These are phyloP conservation scores for Tetranychus piercei DNA, from an alignment of 2,888 invertebrate species.

Conservation along the genomic window DNA sequence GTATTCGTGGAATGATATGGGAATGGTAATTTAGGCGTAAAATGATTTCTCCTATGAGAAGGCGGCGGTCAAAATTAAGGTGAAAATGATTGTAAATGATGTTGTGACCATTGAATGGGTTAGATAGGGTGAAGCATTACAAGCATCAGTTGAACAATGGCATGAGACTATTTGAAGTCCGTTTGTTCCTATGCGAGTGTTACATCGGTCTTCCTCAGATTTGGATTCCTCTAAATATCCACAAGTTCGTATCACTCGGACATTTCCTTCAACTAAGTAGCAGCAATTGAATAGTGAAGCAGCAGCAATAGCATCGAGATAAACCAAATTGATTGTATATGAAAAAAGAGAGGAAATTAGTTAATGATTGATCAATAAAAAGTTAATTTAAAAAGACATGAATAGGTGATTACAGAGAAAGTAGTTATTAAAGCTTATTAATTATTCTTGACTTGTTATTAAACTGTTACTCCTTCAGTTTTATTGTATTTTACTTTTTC, in stretches of 20 bases:
- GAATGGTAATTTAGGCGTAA: no score
- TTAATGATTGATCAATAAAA: background rate
- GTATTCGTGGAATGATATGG: no score
- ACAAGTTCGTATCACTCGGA: conserved; percentile 47
- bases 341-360: background rate
- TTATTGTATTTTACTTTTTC: background rate
- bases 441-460: no score
- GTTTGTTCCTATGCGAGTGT: conserved; percentile 44
- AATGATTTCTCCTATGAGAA: background rate
- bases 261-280: conserved; percentile 49
- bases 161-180: background rate
- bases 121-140: background rate
- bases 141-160: background rate
- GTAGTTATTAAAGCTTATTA: no score
- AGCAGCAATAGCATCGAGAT: background rate
- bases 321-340: background rate
- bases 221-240: conserved; percentile 44
- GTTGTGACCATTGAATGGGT: background rate
- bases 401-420: no score
- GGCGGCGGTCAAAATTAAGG: background rate
- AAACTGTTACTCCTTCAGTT: no score
- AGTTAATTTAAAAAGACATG: background rate
- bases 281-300: background rate
- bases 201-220: conserved; percentile 32
- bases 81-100: background rate